phyloP scores from a whole-genome alignment of 2,113 vertebrate genomes.

The Rhinolophus sinicus region DNA sequence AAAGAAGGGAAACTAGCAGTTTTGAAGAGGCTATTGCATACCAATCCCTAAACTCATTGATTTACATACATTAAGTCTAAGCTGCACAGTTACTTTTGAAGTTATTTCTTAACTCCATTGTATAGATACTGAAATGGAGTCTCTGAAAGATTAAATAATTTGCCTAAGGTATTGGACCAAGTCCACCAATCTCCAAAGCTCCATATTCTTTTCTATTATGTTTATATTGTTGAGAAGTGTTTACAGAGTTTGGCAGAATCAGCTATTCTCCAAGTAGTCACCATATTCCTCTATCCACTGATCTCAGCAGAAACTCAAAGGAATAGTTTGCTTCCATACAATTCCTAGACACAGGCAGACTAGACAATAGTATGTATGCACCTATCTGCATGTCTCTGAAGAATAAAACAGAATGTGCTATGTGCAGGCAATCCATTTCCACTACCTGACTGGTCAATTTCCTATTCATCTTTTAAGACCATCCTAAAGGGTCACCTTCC shows the following conservation, averaged over 20 bases:
- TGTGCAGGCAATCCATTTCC: background rate
- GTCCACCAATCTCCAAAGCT: background rate
- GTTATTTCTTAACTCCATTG: slow-evolving; percentile 30
- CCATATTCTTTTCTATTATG: background rate
- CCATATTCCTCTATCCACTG: background rate
- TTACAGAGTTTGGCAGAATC: background rate
- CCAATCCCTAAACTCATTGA: background rate
- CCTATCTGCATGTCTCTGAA: background rate
- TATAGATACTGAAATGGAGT: slow-evolving; percentile 2
- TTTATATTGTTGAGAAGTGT: background rate
- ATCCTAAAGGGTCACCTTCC: background rate
- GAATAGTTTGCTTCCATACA: background rate
- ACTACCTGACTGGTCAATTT: background rate
- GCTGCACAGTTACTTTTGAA: background rate
- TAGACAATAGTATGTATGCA: background rate
- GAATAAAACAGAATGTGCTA: background rate
- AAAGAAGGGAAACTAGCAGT: background rate
- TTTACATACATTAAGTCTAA: slow-evolving; percentile 2
- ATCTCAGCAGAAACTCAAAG: slow-evolving; percentile 13
- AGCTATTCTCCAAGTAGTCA: background rate
- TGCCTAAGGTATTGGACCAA: background rate
- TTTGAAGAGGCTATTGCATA: background rate
- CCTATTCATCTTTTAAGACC: background rate
- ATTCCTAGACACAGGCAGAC: background rate
- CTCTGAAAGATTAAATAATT: slow-evolving; percentile 33